Conservation (phyloP, 92 coral and sea anemone species). For the Phenganax stokvisi region DNA sequence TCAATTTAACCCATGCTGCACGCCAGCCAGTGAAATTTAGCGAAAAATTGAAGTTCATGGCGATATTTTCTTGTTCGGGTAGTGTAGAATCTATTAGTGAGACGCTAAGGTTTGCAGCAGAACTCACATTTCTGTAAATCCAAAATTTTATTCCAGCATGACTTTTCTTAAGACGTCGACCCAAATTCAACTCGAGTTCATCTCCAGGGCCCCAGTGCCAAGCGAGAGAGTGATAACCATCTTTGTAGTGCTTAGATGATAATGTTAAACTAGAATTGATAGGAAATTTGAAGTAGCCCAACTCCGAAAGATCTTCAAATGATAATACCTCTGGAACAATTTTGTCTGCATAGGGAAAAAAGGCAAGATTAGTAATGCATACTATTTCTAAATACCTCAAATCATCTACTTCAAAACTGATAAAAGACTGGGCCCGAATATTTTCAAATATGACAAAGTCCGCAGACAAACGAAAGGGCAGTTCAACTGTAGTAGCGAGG, state of each 20-base stretch:
- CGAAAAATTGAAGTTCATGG: neutral
- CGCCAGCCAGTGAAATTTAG: slow-evolving; percentile 52
- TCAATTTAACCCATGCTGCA: slow-evolving; percentile 49
- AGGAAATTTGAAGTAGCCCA: slow-evolving; percentile 17
- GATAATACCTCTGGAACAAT: slow-evolving; percentile 15
- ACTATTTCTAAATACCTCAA: no score
- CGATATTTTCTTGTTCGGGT: neutral
- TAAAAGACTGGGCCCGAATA: no score
- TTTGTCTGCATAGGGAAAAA: neutral
- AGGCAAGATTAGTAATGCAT: no score
- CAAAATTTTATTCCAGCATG: slow-evolving; percentile 49
- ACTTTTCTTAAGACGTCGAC: neutral
- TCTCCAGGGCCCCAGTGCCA: slow-evolving; percentile 38
- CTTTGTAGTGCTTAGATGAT: slow-evolving; percentile 33
- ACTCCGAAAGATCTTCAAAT: slow-evolving; percentile 27
- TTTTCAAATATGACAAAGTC: no score
- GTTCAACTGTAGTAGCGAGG: no score
- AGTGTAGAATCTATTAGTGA: slow-evolving; percentile 9
- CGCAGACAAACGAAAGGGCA: no score
- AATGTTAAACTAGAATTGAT: neutral
- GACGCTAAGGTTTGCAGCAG: slow-evolving; percentile 9
- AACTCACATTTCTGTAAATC: slow-evolving; percentile 45
- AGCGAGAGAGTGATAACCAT: slow-evolving; percentile 37
- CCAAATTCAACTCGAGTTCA: slow-evolving; percentile 12
- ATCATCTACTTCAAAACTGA: no score